Conservation (phyloP, 1,140 invertebrate species). For the fruit fly (Drosophila melanogaster) region DNA sequence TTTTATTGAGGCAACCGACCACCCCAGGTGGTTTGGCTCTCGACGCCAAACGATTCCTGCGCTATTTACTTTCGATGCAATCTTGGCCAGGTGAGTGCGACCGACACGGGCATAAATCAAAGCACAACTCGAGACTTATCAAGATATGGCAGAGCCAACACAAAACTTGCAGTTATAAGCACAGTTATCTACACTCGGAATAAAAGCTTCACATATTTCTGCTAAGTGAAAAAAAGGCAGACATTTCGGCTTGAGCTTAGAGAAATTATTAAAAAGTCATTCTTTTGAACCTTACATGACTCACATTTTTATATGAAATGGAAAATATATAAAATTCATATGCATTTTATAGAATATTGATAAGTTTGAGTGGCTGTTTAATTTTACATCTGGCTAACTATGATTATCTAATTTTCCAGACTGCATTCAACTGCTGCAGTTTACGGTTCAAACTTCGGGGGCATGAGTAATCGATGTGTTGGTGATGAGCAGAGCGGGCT, state of each 20-base stretch:
- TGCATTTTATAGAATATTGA: too few species aligned
- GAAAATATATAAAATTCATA: too few species aligned
- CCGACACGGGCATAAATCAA: conserved; percentile 72
- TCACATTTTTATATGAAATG: too few species aligned
- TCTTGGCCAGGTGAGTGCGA: conserved; percentile 38
- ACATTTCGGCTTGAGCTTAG: too few species aligned
- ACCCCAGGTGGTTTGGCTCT: conserved; percentile 43
- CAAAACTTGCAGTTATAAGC: conserved; percentile 43
- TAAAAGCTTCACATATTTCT: too few species aligned
- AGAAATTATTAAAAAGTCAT: too few species aligned
- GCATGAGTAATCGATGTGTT: conserved; percentile 51
- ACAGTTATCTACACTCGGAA: conserved; percentile 43
- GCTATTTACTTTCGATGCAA: conserved; percentile 52
- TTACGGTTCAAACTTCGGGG: conserved; percentile 14
- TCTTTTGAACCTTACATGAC: too few species aligned
- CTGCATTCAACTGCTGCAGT: conserved; percentile 13
- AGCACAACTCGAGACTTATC: conserved; percentile 36
- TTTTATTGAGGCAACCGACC: conserved; percentile 39
- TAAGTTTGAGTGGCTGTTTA: background rate
- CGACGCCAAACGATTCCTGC: conserved; percentile 35
- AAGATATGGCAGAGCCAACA: conserved; percentile 24
- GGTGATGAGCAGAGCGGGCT: conserved; percentile 38
- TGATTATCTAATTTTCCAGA: background rate
- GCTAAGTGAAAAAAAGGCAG: too few species aligned
- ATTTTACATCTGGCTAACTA: background rate